Conservation (phyloP, 2,888 invertebrate species). For the Blera fallax region DNA sequence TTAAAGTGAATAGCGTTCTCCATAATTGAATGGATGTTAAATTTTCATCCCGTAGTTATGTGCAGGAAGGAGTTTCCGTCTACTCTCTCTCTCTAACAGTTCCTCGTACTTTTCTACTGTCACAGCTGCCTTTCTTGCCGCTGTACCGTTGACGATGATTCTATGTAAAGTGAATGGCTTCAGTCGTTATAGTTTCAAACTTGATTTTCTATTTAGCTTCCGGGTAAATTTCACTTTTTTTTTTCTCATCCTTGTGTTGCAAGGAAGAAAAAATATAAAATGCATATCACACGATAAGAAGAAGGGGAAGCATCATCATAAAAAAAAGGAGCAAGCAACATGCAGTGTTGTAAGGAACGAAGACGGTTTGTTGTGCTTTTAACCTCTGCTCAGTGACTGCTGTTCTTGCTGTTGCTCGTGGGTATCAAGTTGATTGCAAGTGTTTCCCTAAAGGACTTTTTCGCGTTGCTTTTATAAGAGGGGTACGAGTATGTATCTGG, state of each 20-base stretch:
- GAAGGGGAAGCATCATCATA: background rate
- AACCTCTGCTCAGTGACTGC: conserved; percentile 22
- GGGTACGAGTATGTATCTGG: background rate
- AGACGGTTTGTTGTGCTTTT: conserved; percentile 10
- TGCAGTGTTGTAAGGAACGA: conserved; percentile 11
- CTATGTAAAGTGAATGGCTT: conserved; percentile 62
- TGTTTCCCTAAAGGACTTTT: conserved; percentile 46
- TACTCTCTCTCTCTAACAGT: background rate
- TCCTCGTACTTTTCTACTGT: too few relatives aligned
- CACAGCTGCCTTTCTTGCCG: background rate
- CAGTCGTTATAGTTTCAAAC: conserved; percentile 68
- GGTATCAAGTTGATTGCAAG: conserved; percentile 68
- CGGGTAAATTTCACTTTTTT: conserved; percentile 53
- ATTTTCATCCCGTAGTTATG: conserved; percentile 44
- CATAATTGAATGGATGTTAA: conserved; percentile 69
- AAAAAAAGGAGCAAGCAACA: conserved; percentile 36
- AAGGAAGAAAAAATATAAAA: conserved; percentile 7
- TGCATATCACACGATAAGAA: conserved; percentile 32
- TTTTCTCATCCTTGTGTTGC: background rate
- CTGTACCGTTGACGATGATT: conserved; percentile 53
- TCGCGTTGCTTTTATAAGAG: background rate
- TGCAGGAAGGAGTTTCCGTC: background rate
- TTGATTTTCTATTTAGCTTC: conserved; percentile 68
- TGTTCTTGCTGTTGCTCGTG: conserved; percentile 39
- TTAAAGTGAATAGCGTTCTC: conserved; percentile 48